Conservation (phyloP, 1,140 invertebrate species). For the Platyscapa corneri region DNA sequence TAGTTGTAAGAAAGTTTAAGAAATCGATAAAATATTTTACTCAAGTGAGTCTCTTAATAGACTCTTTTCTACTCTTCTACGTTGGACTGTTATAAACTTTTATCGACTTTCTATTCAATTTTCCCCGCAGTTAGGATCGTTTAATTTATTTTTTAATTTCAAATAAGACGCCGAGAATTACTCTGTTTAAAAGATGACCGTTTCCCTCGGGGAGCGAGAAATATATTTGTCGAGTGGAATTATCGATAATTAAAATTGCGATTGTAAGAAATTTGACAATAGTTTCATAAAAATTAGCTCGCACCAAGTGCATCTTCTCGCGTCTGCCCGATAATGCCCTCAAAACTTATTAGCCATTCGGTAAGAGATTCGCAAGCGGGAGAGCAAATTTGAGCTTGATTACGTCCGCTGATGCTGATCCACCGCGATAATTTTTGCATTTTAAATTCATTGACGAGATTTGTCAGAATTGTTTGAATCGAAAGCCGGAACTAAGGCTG, state of each 20-base stretch:
- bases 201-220: not conserved
- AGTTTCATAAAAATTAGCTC: too few relatives aligned
- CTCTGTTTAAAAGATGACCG: not conserved
- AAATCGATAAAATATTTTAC: conserved; percentile 11
- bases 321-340: too few relatives aligned
- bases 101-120: not conserved
- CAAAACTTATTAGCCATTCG: too few relatives aligned
- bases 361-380: too few relatives aligned
- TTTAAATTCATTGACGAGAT: not conserved
- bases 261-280: too few relatives aligned
- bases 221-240: not conserved
- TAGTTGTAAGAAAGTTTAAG: not conserved
- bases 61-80: not conserved
- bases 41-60: not conserved
- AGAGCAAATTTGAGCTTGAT: not conserved
- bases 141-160: not conserved
- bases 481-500: not conserved
- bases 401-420: not conserved
- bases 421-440: not conserved
- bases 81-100: not conserved
- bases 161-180: not conserved
- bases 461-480: not conserved
- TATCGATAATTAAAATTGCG: too few relatives aligned
- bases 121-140: not conserved
- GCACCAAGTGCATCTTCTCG: too few relatives aligned